These are phyloP conservation scores for Potamilus streckersoni DNA, from an alignment of 1,140 invertebrate genomes.

Conservation along the genomic window DNA sequence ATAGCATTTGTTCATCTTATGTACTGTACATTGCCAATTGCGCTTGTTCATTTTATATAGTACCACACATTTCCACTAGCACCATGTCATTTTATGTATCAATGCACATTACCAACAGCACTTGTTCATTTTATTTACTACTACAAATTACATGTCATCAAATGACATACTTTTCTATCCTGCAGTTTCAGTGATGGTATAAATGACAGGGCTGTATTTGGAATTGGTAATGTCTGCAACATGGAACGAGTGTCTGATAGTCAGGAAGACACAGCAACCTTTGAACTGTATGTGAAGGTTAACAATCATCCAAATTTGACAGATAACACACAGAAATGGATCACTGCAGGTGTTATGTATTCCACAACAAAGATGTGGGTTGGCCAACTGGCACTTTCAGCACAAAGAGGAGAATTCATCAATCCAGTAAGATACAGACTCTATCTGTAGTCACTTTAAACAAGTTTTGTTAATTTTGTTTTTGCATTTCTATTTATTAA, in stretches of 20 bases:
- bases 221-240: constrained; percentile 45
- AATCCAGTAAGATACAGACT: constrained; percentile 11
- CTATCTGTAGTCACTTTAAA: neutral
- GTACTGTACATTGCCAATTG: too few relatives aligned
- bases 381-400: constrained; percentile 35
- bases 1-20: too few relatives aligned
- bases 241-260: constrained; percentile 10
- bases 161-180: neutral
- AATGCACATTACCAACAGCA: too few relatives aligned
- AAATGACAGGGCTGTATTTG: constrained; percentile 41
- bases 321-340: constrained; percentile 32
- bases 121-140: too few relatives aligned
- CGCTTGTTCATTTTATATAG: too few relatives aligned
- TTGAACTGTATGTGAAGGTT: constrained; percentile 38
- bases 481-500: too few relatives aligned
- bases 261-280: constrained; percentile 34
- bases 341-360: constrained; percentile 44
- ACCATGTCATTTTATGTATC: too few relatives aligned
- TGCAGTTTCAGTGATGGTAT: constrained; percentile 31
- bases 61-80: too few relatives aligned
- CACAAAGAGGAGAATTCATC: constrained; percentile 9
- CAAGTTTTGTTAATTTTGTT: too few relatives aligned
- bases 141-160: too few relatives aligned
- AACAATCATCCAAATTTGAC: constrained; percentile 28
- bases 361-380: constrained; percentile 42